Evolutionary conservation across 2,888 invertebrate species (phyloP).

Genomic region (Hipparchia sbordonii): DNA sequence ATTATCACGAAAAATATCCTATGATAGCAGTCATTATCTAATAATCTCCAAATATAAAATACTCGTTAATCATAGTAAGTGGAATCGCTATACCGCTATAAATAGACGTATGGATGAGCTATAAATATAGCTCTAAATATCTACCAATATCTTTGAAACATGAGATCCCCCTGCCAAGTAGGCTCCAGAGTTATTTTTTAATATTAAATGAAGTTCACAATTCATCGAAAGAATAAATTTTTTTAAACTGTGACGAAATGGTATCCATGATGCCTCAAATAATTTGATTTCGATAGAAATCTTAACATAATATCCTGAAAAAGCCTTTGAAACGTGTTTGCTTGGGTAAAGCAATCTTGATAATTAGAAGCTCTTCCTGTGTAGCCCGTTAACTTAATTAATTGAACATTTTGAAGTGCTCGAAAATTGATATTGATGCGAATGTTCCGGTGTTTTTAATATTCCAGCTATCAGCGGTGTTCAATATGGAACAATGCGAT

Average conservation of each 20-base stretch:
- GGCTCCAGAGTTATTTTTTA: background rate
- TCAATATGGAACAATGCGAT: slow-evolving; percentile 21
- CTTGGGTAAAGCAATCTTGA: slow-evolving; percentile 11
- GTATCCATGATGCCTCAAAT: background rate
- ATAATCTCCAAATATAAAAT: background rate
- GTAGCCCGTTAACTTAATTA: slow-evolving; percentile 57
- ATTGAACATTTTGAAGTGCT: slow-evolving; percentile 62
- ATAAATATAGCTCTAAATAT: too few species aligned
- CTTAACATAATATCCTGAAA: slow-evolving; percentile 5
- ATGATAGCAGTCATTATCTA: background rate
- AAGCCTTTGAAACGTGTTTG: slow-evolving; percentile 7
- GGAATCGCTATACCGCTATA: too few species aligned
- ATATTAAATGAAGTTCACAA: background rate
- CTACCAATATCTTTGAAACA: too few species aligned
- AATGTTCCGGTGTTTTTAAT: slow-evolving; percentile 61
- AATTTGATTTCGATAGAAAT: background rate
- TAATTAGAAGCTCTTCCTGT: slow-evolving; percentile 18
- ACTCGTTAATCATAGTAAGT: too few species aligned
- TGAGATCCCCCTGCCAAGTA: too few species aligned
- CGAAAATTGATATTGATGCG: slow-evolving; percentile 75
- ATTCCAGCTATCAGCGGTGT: slow-evolving; percentile 39
- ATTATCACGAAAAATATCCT: slow-evolving; percentile 2
- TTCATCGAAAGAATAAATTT: background rate
- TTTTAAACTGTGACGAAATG: background rate
- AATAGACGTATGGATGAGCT: too few species aligned